Base-by-base conservation (phyloP, 2,113 vertebrate species). In the Cariama cristata region DNA sequence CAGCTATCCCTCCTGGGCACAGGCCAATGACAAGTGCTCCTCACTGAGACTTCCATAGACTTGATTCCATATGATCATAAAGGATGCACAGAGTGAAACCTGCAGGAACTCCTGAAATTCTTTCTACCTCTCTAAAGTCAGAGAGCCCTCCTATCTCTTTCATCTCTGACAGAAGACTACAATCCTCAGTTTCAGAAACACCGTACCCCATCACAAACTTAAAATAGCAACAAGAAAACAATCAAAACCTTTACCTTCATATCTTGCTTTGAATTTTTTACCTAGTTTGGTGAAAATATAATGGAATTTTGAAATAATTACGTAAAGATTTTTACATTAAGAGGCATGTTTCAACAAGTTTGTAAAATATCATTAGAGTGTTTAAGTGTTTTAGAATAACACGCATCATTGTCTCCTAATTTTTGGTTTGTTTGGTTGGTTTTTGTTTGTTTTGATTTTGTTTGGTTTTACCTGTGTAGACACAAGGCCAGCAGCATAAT, bases 401-500 rank as follows among this genome's bases (percentile, higher is more conserved):
- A 14, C 1, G 17, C 10, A 59, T 20, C 9, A 11, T 35, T 2
- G 30, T 40, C 56, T 67, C 24, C 18, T 42, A 4, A 11, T 6
- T 4, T 27, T 24, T 50, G 6, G 32, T 55, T 26, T 32, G 35
- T 12, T 58, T 52, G 11, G 2, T 27, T 75, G 24, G 3, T 8
- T 95, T 53, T 55, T 28, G 11, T 42, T 32, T 27, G 35, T 20
- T 82, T 49, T 56, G 9, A 5, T 15, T 68, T 56, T 32, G 12
- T 32, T 74, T 88, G 7, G 8, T 52, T 90, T 86, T 96, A 99
- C 99, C 99, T 99, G 99, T 60, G 99, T 99, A 88, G 99, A 99
- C 35, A 99, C 99, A 35, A 99, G 99, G 72, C 99, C 99, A 8
- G 99, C 99, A 10, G 99, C 99, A 24, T 99, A 99, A 97, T 99